Conservation (phyloP, 2,113 vertebrate species). For the Oncorhynchus mykiss region DNA sequence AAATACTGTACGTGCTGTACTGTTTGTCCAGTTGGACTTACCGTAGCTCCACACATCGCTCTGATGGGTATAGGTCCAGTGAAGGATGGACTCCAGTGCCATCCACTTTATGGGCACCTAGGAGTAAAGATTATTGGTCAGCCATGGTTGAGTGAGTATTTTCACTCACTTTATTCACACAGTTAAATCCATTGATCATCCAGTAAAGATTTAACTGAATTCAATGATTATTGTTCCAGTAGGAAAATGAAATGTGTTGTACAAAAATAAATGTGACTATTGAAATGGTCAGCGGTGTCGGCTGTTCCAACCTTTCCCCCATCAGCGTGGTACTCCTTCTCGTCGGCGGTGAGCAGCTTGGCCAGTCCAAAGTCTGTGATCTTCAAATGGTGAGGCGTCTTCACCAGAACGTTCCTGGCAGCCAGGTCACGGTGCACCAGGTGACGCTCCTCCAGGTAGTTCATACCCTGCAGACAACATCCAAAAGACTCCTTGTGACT, state of each 20-base stretch:
- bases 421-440: conserved; percentile 94
- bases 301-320: conserved; percentile 80
- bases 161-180: not conserved
- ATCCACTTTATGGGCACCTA: conserved; percentile 99
- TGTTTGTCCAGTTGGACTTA: conserved; percentile 60
- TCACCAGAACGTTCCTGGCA: conserved; percentile 91
- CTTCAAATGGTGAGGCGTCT: conserved; percentile 89
- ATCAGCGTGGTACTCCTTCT: conserved; percentile 91
- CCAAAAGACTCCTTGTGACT: conserved; percentile 4
- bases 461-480: conserved; percentile 85
- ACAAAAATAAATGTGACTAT: too few relatives aligned
- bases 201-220: too few relatives aligned
- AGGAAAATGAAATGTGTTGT: too few relatives aligned
- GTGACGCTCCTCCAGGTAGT: conserved; percentile 89
- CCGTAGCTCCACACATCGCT: conserved; percentile 98
- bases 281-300: not conserved
- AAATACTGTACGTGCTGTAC: not conserved
- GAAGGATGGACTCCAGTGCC: conserved; percentile 93
- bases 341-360: conserved; percentile 84
- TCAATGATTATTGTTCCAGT: too few relatives aligned
- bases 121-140: not conserved
- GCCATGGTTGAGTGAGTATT: not conserved
- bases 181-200: not conserved
- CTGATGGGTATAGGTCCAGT: conserved; percentile 93
- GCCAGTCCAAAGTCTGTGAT: conserved; percentile 95